These are phyloP conservation scores for Myrmecobius fasciatus DNA, from an alignment of 2,113 vertebrate genomes.

Conservation along the genomic window DNA sequence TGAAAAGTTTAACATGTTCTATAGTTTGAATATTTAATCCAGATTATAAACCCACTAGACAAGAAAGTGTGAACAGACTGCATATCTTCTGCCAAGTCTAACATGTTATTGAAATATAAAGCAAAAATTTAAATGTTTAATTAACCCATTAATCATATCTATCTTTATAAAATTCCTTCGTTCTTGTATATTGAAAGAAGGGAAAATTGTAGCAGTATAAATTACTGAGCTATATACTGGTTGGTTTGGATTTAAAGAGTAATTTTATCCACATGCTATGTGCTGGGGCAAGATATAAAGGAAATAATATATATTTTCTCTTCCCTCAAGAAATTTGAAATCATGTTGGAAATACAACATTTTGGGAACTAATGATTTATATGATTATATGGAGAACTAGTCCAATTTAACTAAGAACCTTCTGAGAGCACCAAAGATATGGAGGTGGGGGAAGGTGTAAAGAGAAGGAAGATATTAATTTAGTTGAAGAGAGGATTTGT, in stretches of 20 bases:
- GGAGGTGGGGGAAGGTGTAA: background rate
- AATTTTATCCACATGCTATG: background rate
- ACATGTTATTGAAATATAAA: conserved; percentile 6
- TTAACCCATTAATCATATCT: background rate
- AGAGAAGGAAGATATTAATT: background rate
- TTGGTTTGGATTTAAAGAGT: background rate
- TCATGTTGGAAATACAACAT: background rate
- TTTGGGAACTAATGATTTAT: background rate
- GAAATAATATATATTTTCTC: background rate
- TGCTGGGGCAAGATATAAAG: background rate
- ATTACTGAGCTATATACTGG: background rate
- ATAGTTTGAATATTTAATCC: background rate
- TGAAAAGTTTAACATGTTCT: background rate
- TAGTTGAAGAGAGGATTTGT: background rate
- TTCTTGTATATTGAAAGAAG: background rate
- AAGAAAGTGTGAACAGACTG: conserved; percentile 8
- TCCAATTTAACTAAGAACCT: background rate
- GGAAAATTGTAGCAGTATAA: background rate
- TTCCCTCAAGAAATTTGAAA: background rate
- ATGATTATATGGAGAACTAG: background rate
- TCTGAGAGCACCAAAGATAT: background rate
- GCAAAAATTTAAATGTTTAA: background rate
- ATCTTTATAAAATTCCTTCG: background rate
- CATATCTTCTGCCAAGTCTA: background rate
- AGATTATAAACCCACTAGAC: background rate